Evolutionary conservation across 2,113 vertebrate genomes (phyloP), one percentile per base, ranked within the genome.

Genomic region (Bubo bubo): DNA sequence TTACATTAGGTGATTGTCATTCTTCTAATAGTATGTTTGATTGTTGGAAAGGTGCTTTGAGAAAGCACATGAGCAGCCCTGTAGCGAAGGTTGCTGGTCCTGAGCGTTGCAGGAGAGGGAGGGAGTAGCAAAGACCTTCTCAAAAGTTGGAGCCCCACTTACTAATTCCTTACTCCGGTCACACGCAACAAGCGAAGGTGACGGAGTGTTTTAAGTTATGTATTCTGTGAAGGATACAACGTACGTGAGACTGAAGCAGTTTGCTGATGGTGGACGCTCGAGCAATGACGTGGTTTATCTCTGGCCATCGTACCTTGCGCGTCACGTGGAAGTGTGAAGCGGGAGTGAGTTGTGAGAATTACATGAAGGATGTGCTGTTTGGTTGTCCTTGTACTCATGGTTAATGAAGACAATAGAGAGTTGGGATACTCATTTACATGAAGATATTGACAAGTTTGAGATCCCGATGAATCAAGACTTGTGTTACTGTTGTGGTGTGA

Each of bases 151-250:
- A 56, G 6, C 26, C 16, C 15, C n/a, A 3, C 30, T 41, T 59
- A 23, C 35, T 21, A 47, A 47, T 68, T 73, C 56, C 43, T 58
- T 15, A 0, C 19, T n/a, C 41, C 74, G 63, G 41, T 12, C 12
- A 14, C 1, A 3, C 14, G n/a, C 23, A 43, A 10, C 12, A 50
- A 19, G 8, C 17, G 76, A 58, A 27, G 56, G 37, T 37, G 23
- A 5, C 1, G 0, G 49, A 6, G 4, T 6, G 17, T 26, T 52
- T 39, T 47, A 28, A 19, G 17, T 43, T 43, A 2, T 7, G 23
- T 12, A 0, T 49, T 41, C 4, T 11, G 2, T 24, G 39, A 12
- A 23, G 56, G 71, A 14, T 10, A 3, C 7, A 8, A 3, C 0
- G 18, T 4, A 3, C 6, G 1, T 4, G n/a, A 20, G 74, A 7